A percentile compares a stretch with the other conserved stretches of the same genome.
Conservation (phyloP, 1,140 invertebrate genomes). For the Spodoptera frugiperda region DNA sequence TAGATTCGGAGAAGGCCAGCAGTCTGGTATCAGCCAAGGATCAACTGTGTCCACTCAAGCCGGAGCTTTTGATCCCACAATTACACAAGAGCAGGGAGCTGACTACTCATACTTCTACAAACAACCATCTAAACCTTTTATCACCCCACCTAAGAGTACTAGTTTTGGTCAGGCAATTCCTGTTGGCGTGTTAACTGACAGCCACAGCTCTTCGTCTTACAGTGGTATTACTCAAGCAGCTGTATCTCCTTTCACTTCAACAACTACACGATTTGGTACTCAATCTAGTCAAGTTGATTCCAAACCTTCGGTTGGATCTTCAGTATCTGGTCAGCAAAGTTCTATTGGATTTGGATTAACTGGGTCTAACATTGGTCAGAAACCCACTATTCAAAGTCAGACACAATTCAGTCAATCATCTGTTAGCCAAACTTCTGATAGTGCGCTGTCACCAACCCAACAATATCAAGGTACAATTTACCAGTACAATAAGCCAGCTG, state of each 20-base stretch:
- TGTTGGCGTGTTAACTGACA: background rate
- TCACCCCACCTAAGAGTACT: background rate
- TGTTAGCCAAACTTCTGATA: background rate
- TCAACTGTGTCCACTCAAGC: background rate
- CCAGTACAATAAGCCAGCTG: constrained; percentile 63
- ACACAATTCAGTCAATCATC: constrained; percentile 7
- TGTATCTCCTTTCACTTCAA: constrained; percentile 51
- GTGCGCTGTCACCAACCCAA: constrained; percentile 38
- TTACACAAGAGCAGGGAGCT: background rate
- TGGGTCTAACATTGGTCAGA: constrained; percentile 33
- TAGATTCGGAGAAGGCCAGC: background rate
- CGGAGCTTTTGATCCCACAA: background rate
- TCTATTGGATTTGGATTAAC: constrained; percentile 1
- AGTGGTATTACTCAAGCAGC: constrained; percentile 62
- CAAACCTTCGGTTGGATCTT: constrained; percentile 10
- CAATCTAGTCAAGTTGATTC: constrained; percentile 25
- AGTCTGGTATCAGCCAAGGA: background rate
- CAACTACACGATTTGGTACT: constrained; percentile 32
- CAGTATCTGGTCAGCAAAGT: constrained; percentile 32
- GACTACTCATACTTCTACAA: constrained; percentile 8
- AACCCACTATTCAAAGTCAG: constrained; percentile 30
- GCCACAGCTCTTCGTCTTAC: constrained; percentile 31
- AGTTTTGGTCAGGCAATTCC: too few species aligned
- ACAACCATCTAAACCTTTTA: constrained; percentile 1
- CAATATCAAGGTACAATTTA: constrained; percentile 59